These are phyloP conservation scores for Trissolcus brochymenae DNA, from an alignment of 2,888 invertebrate genomes.

Conservation along the genomic window DNA sequence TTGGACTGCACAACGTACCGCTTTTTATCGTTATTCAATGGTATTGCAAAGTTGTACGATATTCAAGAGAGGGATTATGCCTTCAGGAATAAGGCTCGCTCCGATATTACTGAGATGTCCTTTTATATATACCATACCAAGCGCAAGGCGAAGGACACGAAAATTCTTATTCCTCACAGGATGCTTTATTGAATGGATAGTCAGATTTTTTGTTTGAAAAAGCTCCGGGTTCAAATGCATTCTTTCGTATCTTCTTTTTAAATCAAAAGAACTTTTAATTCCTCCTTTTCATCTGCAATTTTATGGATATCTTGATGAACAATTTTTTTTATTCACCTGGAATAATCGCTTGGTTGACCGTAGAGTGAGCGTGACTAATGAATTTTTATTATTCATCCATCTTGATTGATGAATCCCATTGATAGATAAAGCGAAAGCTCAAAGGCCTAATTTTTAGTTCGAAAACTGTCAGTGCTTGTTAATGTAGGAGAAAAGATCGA, in stretches of 20 bases:
- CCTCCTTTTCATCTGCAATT: too few relatives aligned
- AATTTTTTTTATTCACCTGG: too few relatives aligned
- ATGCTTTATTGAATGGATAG: background rate
- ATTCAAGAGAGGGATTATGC: conserved; percentile 22
- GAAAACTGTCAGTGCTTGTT: conserved; percentile 2
- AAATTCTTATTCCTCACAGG: background rate
- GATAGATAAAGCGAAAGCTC: background rate
- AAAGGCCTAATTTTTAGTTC: conserved; percentile 2
- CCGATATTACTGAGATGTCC: conserved; percentile 11
- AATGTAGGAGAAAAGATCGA: conserved; percentile 1
- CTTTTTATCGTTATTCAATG: conserved; percentile 34
- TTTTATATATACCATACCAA: background rate
- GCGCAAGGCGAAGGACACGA: too few relatives aligned
- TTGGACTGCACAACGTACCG: conserved; percentile 12
- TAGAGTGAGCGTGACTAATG: background rate
- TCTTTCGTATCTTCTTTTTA: too few relatives aligned
- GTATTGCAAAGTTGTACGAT: conserved; percentile 24
- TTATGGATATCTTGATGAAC: too few relatives aligned
- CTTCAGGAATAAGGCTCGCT: conserved; percentile 10
- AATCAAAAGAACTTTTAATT: background rate
- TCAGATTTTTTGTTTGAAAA: background rate
- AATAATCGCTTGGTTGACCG: background rate
- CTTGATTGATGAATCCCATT: conserved; percentile 1
- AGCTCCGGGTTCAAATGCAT: too few relatives aligned
- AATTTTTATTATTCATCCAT: conserved; percentile 10